phyloP scores from a whole-genome alignment of 2,797 vertebrate species.

The Neoniphon sammara region DNA sequence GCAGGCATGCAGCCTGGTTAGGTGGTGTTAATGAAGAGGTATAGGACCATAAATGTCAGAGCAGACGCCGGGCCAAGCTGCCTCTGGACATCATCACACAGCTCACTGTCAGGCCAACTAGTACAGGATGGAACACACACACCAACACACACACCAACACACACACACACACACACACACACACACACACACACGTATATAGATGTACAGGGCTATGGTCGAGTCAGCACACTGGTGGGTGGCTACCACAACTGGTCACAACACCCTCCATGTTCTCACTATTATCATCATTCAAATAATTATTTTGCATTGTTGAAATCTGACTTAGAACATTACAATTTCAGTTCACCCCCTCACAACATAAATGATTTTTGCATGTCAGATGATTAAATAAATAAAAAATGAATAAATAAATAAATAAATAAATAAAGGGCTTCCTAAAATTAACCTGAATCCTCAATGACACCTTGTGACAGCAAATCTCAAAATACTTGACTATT shows the following conservation, averaged over 20 bases:
- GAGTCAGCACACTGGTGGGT: neutral
- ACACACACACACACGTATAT: neutral
- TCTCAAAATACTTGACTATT: too few species aligned
- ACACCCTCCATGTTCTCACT: neutral
- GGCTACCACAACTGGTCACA: neutral
- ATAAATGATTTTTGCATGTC: neutral
- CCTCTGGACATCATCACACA: constrained; percentile 88
- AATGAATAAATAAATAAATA: too few species aligned
- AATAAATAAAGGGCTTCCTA: too few species aligned
- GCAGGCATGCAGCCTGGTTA: constrained; percentile 84
- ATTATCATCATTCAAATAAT: neutral
- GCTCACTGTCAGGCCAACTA: constrained; percentile 75
- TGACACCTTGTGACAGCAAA: too few species aligned
- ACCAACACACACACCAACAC: constrained; percentile 11
- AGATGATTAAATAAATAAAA: neutral
- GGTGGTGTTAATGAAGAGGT: constrained; percentile 91
- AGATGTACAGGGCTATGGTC: constrained; percentile 1
- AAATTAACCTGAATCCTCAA: too few species aligned
- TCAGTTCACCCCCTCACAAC: neutral
- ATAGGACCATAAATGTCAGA: constrained; percentile 89
- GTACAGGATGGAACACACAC: constrained; percentile 39
- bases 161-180: neutral
- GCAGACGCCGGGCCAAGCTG: constrained; percentile 84
- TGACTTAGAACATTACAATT: neutral
- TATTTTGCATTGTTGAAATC: neutral